These are phyloP conservation scores for Tholera decimalis DNA, from an alignment of 2,888 invertebrate species.

Conservation along the genomic window DNA sequence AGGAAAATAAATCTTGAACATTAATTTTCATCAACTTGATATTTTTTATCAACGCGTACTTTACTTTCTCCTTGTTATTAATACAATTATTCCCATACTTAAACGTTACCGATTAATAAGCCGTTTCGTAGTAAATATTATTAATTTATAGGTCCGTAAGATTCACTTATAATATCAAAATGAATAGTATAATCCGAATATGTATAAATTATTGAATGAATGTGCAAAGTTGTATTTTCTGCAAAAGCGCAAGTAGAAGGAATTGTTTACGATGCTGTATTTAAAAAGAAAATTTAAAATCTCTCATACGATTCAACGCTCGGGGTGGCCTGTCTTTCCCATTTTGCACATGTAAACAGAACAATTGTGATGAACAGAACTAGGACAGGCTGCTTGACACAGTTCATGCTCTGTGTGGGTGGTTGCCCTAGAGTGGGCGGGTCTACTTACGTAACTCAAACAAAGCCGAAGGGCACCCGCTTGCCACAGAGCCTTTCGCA, in stretches of 20 bases:
- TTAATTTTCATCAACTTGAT: constrained; percentile 14
- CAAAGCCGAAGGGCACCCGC: constrained; percentile 88
- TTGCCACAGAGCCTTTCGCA: constrained; percentile 84
- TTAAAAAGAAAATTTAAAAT: neutral
- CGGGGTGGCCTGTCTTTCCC: no score
- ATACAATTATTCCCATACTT: constrained; percentile 13
- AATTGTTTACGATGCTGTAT: neutral
- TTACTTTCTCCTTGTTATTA: constrained; percentile 21
- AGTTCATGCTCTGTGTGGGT: constrained; percentile 85
- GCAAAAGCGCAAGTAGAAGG: neutral
- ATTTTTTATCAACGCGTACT: neutral
- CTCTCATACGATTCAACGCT: no score
- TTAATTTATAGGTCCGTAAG: constrained; percentile 7
- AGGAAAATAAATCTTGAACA: constrained; percentile 15
- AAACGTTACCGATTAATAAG: neutral
- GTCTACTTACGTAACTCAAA: constrained; percentile 85
- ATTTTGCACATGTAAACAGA: constrained; percentile 66
- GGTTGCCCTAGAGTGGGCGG: constrained; percentile 86
- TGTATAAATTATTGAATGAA: neutral
- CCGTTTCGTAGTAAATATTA: constrained; percentile 6
- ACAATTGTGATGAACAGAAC: constrained; percentile 78
- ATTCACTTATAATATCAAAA: neutral
- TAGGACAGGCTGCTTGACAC: constrained; percentile 87
- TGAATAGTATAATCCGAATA: neutral
- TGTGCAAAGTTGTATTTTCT: neutral